phyloP scores from a whole-genome alignment of 2,888 invertebrate species.

The Emmelina monodactyla region DNA sequence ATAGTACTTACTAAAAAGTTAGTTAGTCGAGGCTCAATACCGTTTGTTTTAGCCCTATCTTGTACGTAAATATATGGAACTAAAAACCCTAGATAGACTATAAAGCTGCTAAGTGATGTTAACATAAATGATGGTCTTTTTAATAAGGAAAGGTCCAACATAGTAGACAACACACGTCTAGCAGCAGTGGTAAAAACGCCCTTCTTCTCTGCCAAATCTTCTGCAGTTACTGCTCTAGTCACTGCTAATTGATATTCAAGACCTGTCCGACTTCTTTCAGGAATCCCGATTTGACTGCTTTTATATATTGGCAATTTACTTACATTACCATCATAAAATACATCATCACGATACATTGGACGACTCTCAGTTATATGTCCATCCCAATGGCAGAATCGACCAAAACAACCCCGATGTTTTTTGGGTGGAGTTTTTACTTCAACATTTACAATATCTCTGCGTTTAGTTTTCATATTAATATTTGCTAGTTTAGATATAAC shows the following conservation, averaged over 20 bases:
- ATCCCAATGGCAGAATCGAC: constrained; percentile 39
- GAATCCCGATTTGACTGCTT: constrained; percentile 36
- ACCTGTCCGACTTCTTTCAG: constrained; percentile 33
- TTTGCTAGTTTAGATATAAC: constrained; percentile 41
- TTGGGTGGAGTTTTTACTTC: constrained; percentile 18
- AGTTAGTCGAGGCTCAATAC: constrained; percentile 8
- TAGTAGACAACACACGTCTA: constrained; percentile 12
- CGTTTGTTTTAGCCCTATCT: constrained; percentile 8
- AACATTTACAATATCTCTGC: no score
- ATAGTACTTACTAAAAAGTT: constrained; percentile 10
- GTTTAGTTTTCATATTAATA: no score
- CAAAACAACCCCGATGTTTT: constrained; percentile 25
- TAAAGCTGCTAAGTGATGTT: constrained; percentile 9
- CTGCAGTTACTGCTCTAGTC: constrained; percentile 7
- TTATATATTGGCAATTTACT: constrained; percentile 39
- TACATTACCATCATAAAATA: constrained; percentile 44
- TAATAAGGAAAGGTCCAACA: constrained; percentile 12
- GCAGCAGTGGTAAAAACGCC: constrained; percentile 9
- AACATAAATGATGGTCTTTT: constrained; percentile 7
- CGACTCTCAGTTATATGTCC: constrained; percentile 38
- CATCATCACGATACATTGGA: constrained; percentile 55
- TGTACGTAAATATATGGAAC: constrained; percentile 13
- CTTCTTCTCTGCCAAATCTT: constrained; percentile 7
- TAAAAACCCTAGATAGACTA: constrained; percentile 8
- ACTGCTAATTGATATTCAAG: constrained; percentile 25